phyloP scores from a whole-genome alignment of 2,113 vertebrate genomes.

The Bubo blakistoni region DNA sequence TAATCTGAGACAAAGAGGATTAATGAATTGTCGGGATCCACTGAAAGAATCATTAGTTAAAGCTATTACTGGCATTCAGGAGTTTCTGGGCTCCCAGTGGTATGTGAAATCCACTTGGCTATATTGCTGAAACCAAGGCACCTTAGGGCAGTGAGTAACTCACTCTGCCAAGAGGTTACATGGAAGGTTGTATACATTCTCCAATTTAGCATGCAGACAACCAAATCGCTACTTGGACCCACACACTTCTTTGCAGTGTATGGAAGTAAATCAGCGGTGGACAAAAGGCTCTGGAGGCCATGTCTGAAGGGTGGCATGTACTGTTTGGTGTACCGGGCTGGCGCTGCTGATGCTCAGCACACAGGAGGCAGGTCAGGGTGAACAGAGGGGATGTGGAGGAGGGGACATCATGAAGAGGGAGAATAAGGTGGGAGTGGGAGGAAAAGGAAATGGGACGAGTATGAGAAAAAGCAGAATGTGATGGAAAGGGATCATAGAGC shows the following conservation, averaged over 20 bases:
- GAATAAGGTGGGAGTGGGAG: neutral
- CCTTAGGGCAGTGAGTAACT: neutral
- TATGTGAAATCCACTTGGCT: neutral
- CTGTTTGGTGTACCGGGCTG: neutral
- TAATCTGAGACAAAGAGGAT: slow-evolving; percentile 25
- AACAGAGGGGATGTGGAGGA: neutral
- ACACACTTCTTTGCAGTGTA: neutral
- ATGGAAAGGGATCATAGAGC: neutral
- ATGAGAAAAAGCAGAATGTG: neutral
- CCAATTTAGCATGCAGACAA: neutral
- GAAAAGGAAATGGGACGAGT: neutral
- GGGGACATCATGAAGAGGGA: neutral
- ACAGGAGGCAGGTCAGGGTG: neutral
- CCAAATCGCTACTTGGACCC: neutral
- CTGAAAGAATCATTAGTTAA: slow-evolving; percentile 21
- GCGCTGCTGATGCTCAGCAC: neutral
- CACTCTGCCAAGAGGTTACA: neutral
- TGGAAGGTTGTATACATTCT: neutral
- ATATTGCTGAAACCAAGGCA: neutral
- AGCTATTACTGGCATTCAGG: neutral
- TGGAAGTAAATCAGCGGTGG: neutral
- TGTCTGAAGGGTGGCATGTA: neutral
- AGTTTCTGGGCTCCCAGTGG: neutral
- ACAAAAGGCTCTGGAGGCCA: neutral
- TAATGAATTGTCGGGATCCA: slow-evolving; percentile 1